Conservation (phyloP, 2,113 vertebrate genomes). For the Nematolebias whitei region DNA sequence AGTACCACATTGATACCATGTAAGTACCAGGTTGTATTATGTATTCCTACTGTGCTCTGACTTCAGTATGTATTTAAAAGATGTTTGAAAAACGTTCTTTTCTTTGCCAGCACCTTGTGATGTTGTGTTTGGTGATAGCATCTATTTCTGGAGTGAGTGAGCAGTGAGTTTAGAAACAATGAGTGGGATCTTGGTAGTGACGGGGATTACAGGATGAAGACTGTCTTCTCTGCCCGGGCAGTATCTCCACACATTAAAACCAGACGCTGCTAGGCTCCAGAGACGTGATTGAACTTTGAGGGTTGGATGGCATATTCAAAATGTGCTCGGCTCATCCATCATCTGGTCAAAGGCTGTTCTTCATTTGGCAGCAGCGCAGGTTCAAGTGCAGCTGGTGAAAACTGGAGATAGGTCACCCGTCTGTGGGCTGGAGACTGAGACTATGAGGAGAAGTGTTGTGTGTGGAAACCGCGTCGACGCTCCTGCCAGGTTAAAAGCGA, state of each 20-base stretch:
- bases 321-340: slow-evolving; percentile 64
- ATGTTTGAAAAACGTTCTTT: too few species aligned
- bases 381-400: slow-evolving; percentile 63
- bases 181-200: slow-evolving; percentile 14
- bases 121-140: neutral
- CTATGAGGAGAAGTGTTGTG: slow-evolving; percentile 49
- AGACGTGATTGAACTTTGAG: slow-evolving; percentile 38
- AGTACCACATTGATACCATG: too few species aligned
- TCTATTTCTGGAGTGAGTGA: slow-evolving; percentile 17
- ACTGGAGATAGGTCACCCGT: slow-evolving; percentile 65
- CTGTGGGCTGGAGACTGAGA: slow-evolving; percentile 44
- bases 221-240: slow-evolving; percentile 17
- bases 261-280: slow-evolving; percentile 65
- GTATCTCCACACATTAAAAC: slow-evolving; percentile 70
- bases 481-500: slow-evolving; percentile 56
- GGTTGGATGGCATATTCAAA: slow-evolving; percentile 65
- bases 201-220: slow-evolving; percentile 5
- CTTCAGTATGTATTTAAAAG: too few species aligned
- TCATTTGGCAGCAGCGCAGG: neutral
- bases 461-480: slow-evolving; percentile 65
- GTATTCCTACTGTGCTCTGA: too few species aligned
- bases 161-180: neutral
- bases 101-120: too few species aligned
- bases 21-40: too few species aligned
- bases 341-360: slow-evolving; percentile 37